A percentile compares a stretch with the other conserved stretches of the same genome.
Evolutionary conservation across 2,113 vertebrate species (phyloP).

Genomic region (Xyrauchen texanus): DNA sequence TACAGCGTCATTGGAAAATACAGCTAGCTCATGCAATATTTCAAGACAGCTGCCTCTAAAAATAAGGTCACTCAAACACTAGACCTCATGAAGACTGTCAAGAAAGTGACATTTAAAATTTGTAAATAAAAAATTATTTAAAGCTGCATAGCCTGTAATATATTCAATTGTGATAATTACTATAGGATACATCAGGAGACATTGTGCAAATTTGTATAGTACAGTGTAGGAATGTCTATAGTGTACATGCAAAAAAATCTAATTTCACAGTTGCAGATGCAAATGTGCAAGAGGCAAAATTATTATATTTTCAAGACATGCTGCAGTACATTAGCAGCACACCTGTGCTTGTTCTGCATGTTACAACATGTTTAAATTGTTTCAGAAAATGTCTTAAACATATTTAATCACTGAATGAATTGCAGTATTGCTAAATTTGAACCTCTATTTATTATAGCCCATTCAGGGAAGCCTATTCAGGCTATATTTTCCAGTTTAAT

Average conservation of each 20-base stretch:
- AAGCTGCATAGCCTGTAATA: too few species aligned
- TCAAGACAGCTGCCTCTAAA: slow-evolving; percentile 18
- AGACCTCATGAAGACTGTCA: background rate
- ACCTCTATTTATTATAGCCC: background rate
- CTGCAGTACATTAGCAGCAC: too few species aligned
- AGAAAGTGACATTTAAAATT: background rate
- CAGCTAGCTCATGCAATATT: background rate
- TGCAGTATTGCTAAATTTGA: background rate
- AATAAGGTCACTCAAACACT: slow-evolving; percentile 6
- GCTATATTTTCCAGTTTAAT: background rate
- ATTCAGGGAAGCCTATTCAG: background rate
- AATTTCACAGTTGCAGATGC: background rate
- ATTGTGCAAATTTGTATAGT: background rate
- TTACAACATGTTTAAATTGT: too few species aligned
- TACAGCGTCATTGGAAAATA: slow-evolving; percentile 11
- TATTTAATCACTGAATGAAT: background rate
- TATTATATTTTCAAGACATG: too few species aligned
- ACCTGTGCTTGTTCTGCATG: too few species aligned
- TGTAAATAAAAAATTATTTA: background rate
- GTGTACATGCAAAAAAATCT: background rate
- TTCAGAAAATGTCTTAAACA: background rate
- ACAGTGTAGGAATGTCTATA: background rate
- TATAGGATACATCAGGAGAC: background rate
- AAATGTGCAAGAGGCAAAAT: too few species aligned
- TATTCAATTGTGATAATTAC: background rate